Percentiles rank a stretch among this genome's conserved stretches.
Evolutionary conservation across 2,113 vertebrate genomes (phyloP).

Genomic region (Zeus faber): DNA sequence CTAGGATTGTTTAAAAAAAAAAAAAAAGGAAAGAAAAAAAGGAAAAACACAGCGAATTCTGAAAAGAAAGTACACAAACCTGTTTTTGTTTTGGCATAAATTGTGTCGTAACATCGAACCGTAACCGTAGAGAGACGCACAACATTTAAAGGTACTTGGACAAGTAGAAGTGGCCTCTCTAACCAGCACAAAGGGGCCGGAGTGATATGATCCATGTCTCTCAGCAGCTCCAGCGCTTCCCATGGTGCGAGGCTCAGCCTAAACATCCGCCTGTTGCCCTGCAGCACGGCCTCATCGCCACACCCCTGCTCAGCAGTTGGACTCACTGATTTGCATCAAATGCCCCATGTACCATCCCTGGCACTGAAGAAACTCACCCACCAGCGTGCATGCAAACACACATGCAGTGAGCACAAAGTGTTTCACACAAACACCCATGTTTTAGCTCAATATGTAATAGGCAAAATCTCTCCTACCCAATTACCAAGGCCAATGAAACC

Average conservation of each 20-base stretch:
- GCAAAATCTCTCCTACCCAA: constrained; percentile 1
- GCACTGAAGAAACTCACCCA: neutral
- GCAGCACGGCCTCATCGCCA: constrained; percentile 22
- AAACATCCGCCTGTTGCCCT: constrained; percentile 48
- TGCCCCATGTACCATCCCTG: neutral
- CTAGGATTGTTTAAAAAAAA: no score
- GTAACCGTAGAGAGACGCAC: no score
- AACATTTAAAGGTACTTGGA: no score
- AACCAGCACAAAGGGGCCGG: constrained; percentile 21
- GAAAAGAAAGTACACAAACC: no score
- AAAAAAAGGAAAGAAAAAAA: no score
- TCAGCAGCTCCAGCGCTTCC: constrained; percentile 28
- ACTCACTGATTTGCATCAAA: constrained; percentile 15
- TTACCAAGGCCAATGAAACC: constrained; percentile 19
- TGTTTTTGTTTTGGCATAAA: no score
- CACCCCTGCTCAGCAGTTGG: constrained; percentile 52
- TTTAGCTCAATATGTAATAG: constrained; percentile 2
- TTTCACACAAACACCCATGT: neutral
- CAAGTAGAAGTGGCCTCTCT: no score
- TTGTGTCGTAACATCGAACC: no score
- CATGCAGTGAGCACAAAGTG: neutral
- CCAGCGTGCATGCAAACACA: neutral
- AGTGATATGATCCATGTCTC: constrained; percentile 32
- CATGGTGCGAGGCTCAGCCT: constrained; percentile 28
- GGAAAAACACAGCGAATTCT: no score